Conservation (phyloP, 2,797 vertebrate species). For the Tokudaia tokunoshimensis region DNA sequence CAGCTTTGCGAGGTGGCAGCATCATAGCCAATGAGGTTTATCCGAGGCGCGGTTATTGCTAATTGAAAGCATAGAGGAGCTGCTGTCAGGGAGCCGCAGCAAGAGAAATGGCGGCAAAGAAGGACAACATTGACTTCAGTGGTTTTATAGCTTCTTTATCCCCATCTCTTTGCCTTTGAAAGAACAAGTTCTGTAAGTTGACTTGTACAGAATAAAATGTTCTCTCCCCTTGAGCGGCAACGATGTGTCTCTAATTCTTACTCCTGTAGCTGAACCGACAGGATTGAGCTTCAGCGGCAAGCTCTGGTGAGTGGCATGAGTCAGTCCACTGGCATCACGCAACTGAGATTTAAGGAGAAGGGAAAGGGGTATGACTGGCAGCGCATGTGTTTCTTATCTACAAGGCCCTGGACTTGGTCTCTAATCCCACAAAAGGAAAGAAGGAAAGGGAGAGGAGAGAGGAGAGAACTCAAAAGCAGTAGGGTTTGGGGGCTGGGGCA, state of each 20-base stretch:
- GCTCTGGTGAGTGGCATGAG: not conserved
- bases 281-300: not conserved
- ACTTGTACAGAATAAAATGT: not conserved
- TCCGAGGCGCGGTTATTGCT: no score
- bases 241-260: not conserved
- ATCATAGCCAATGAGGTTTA: no score
- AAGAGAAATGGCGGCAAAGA: not conserved
- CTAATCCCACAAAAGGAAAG: not conserved
- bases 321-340: not conserved
- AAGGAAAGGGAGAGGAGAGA: not conserved
- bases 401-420: not conserved
- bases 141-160: not conserved
- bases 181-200: no score
- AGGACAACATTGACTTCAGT: not conserved
- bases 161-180: not conserved
- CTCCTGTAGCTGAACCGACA: not conserved
- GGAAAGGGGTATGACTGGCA: not conserved
- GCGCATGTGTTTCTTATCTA: not conserved
- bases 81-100: not conserved
- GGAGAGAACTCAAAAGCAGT: not conserved
- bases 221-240: rapidly evolving
- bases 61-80: not conserved
- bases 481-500: not conserved
- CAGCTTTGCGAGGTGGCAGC: no score
- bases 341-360: not conserved